Conservation (phyloP, 1,140 invertebrate species). For the Pteromalus puparum region DNA sequence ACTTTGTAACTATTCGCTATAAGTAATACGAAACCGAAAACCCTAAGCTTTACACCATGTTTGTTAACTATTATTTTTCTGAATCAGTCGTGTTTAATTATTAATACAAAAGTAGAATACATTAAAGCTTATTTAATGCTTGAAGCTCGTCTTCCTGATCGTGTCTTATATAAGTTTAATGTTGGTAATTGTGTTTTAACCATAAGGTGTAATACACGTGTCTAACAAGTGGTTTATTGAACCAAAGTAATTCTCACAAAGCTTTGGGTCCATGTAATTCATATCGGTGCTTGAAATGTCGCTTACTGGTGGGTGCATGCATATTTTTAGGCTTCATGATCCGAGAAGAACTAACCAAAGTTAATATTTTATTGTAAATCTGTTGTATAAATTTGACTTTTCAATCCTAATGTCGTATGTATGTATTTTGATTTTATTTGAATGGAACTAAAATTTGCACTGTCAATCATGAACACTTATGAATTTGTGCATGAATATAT, state of each 20-base stretch:
- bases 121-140: conserved; percentile 37
- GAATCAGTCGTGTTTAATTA: background rate
- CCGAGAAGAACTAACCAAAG: background rate
- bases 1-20: conserved; percentile 8
- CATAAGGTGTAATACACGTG: background rate
- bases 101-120: background rate
- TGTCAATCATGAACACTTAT: too few species aligned
- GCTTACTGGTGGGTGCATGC: conserved; percentile 19
- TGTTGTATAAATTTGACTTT: too few species aligned
- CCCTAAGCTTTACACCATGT: background rate
- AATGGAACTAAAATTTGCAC: background rate
- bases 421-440: too few species aligned
- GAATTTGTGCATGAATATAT: background rate
- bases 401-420: too few species aligned
- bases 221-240: background rate
- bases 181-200: conserved; percentile 20
- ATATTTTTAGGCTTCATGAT: background rate
- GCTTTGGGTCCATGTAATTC: background rate
- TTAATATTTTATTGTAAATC: too few species aligned
- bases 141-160: background rate
- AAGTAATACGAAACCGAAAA: background rate
- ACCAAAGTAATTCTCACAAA: background rate
- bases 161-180: background rate
- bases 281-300: background rate
- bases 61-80: conserved; percentile 8